Conservation (phyloP, 2,888 invertebrate genomes). For the Biston stratarius region DNA sequence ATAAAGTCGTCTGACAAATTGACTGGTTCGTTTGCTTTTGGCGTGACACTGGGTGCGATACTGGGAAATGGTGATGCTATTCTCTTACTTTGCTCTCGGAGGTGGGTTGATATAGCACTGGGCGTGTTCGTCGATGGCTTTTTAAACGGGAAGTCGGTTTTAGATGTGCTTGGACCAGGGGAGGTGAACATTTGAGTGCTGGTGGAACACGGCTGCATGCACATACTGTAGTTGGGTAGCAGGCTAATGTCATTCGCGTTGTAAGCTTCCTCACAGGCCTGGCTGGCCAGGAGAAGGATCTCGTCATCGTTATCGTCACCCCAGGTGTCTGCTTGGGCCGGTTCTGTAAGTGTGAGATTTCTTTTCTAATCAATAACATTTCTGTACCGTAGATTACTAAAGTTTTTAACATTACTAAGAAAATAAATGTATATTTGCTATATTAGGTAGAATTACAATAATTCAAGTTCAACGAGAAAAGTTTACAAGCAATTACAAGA, state of each 20-base stretch:
- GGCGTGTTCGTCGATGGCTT: constrained; percentile 62
- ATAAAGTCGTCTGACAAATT: constrained; percentile 64
- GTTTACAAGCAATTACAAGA: no score
- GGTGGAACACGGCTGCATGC: constrained; percentile 72
- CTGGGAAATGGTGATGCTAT: constrained; percentile 77
- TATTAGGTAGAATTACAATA: background rate
- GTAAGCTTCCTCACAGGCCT: constrained; percentile 77
- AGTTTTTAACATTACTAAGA: no score
- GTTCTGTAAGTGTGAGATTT: constrained; percentile 37
- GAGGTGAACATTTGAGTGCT: constrained; percentile 68
- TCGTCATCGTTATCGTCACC: constrained; percentile 82
- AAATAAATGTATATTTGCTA: background rate
- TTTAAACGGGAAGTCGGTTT: constrained; percentile 67
- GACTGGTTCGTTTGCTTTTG: constrained; percentile 49
- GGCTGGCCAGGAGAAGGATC: constrained; percentile 78
- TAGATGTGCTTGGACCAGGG: constrained; percentile 65
- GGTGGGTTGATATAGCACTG: constrained; percentile 59
- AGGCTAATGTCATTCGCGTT: constrained; percentile 55
- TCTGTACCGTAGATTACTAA: background rate
- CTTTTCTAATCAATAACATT: background rate
- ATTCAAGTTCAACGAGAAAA: background rate
- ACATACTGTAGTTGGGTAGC: constrained; percentile 73
- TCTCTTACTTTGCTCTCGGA: constrained; percentile 71
- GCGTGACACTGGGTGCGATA: constrained; percentile 62
- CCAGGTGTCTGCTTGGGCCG: constrained; percentile 64